Conservation (phyloP, 2,888 invertebrate species). For the Troides aeacus region DNA sequence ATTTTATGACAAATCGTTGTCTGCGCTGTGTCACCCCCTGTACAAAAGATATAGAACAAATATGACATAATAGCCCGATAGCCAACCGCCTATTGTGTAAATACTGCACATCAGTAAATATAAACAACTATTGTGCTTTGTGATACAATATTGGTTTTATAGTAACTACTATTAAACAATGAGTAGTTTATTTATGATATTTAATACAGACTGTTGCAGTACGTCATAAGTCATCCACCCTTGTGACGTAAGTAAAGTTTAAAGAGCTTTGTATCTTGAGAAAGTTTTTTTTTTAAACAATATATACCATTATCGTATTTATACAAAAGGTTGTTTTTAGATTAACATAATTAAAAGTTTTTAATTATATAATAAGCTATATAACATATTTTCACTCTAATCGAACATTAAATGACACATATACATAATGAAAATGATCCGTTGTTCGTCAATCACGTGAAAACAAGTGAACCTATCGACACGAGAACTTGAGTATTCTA, state of each 20-base stretch:
- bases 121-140: constrained; percentile 59
- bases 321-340: neutral
- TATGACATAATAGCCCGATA: constrained; percentile 69
- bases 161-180: constrained; percentile 62
- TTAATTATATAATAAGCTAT: too few relatives aligned
- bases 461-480: too few relatives aligned
- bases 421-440: too few relatives aligned
- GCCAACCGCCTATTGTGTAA: constrained; percentile 62
- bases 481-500: too few relatives aligned
- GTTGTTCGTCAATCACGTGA: too few relatives aligned
- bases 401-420: neutral
- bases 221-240: constrained; percentile 4
- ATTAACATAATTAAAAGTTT: neutral
- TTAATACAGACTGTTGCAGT: neutral
- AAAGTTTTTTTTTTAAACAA: neutral
- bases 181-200: constrained; percentile 65
- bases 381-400: neutral
- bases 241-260: neutral
- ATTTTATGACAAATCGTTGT: constrained; percentile 80
- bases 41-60: constrained; percentile 76
- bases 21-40: constrained; percentile 57
- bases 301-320: neutral
- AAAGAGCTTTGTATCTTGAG: neutral
- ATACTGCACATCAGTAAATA: constrained; percentile 67
- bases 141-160: constrained; percentile 56